phyloP scores from a whole-genome alignment of 2,113 vertebrate species.

The Nannobrachium achirus region DNA sequence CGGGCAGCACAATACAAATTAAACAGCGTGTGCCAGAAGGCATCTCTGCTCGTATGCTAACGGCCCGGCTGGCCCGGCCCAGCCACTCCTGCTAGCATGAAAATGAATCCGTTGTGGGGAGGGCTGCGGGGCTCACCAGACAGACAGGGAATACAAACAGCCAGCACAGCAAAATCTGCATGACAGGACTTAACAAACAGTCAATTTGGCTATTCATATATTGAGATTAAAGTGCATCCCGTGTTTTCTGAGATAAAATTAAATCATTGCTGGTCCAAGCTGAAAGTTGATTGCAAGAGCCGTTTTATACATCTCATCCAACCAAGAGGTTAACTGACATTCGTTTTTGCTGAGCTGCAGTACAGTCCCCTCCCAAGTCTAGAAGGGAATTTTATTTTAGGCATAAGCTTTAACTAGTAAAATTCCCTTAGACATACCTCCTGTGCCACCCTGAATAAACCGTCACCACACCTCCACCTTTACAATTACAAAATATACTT shows the following conservation, averaged over 20 bases:
- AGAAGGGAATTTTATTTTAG: too few species aligned
- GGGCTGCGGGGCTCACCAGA: slow-evolving; percentile 23
- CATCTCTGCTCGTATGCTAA: slow-evolving; percentile 68
- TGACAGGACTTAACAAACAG: slow-evolving; percentile 18
- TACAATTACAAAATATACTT: slow-evolving; percentile 28
- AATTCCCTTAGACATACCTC: slow-evolving; percentile 1
- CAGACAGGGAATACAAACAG: slow-evolving; percentile 45
- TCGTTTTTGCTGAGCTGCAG: neutral
- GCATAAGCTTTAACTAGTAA: neutral
- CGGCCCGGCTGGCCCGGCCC: slow-evolving; percentile 33
- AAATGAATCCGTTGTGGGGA: slow-evolving; percentile 65
- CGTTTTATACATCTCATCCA: slow-evolving; percentile 4
- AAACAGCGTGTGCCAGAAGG: slow-evolving; percentile 73
- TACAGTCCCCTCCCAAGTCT: neutral
- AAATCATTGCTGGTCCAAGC: neutral
- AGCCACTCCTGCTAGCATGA: slow-evolving; percentile 54
- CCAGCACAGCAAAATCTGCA: slow-evolving; percentile 47
- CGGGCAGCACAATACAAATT: slow-evolving; percentile 72
- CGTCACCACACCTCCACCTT: slow-evolving; percentile 14
- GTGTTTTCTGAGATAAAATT: slow-evolving; percentile 9
- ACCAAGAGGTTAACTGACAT: neutral
- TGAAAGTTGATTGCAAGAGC: neutral
- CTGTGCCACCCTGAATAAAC: slow-evolving; percentile 24
- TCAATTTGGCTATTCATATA: neutral
- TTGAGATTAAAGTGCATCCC: neutral